Conservation (phyloP, 2,113 vertebrate species). For the Menidia beryllina region DNA sequence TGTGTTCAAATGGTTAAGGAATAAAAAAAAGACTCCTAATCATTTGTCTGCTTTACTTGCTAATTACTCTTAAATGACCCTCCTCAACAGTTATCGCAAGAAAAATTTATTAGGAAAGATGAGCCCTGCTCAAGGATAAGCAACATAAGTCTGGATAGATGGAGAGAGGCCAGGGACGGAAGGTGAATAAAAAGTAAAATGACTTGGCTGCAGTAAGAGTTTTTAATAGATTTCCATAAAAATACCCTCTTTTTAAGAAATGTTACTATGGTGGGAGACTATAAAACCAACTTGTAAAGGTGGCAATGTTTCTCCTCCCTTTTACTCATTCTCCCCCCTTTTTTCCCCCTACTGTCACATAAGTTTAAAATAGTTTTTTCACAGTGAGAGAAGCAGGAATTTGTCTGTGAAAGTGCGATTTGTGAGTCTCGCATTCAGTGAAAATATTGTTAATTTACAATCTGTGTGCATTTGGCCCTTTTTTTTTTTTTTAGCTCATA, state of each 20-base stretch:
- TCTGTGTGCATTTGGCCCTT: too few species aligned
- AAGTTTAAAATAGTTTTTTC: too few species aligned
- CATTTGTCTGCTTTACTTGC: slow-evolving; percentile 52
- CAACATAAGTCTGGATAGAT: slow-evolving; percentile 42
- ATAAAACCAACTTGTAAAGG: too few species aligned
- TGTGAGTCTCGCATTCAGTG: too few species aligned
- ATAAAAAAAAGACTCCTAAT: slow-evolving; percentile 23
- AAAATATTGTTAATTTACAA: too few species aligned
- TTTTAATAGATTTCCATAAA: slow-evolving; percentile 20
- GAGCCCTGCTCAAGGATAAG: slow-evolving; percentile 50
- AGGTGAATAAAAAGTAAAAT: slow-evolving; percentile 39
- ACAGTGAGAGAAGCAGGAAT: too few species aligned
- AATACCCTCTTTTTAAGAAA: not conserved
- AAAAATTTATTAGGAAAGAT: slow-evolving; percentile 9
- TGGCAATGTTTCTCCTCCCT: not conserved
- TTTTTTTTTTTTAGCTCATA: too few species aligned
- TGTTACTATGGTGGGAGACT: too few species aligned
- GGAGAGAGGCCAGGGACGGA: slow-evolving; percentile 23
- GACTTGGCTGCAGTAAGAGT: slow-evolving; percentile 29
- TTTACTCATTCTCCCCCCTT: not conserved
- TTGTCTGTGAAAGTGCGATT: too few species aligned
- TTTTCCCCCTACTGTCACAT: not conserved
- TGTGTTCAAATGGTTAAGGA: not conserved
- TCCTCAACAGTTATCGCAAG: slow-evolving; percentile 67
- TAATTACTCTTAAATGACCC: slow-evolving; percentile 73